Conservation (phyloP, 2,888 invertebrate genomes). For the Tenthredo amoena region DNA sequence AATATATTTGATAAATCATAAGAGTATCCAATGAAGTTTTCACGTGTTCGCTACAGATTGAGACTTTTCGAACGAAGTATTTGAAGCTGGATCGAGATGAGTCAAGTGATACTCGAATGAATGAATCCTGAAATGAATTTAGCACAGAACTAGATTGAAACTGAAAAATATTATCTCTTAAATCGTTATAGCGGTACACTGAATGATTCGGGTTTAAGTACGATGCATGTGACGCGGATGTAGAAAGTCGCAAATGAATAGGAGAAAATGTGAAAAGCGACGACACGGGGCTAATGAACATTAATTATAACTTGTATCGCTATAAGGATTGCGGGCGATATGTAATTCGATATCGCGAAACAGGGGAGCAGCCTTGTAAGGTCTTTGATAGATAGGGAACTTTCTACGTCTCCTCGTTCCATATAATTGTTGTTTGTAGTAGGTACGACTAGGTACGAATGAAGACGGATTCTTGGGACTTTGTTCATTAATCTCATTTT, state of each 20-base stretch:
- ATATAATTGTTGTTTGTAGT: slow-evolving; percentile 19
- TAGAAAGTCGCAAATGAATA: not conserved
- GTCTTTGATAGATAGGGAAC: slow-evolving; percentile 5
- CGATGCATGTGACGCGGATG: not conserved
- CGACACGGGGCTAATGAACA: not conserved
- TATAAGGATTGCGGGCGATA: slow-evolving; percentile 24
- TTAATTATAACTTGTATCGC: not conserved
- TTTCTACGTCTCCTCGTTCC: not conserved
- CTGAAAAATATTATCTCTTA: not conserved
- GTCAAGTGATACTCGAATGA: not conserved
- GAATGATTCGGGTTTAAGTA: not conserved
- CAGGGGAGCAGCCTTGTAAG: not conserved
- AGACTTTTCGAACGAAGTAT: not conserved
- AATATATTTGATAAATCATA: not conserved
- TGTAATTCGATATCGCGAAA: slow-evolving; percentile 13
- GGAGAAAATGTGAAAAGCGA: slow-evolving; percentile 1
- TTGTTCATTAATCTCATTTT: slow-evolving; percentile 14
- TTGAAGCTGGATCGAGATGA: not conserved
- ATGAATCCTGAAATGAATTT: not conserved
- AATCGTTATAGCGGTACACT: not conserved
- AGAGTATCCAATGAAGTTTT: not conserved
- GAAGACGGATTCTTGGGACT: slow-evolving; percentile 16
- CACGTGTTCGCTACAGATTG: not conserved
- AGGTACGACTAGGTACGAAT: not conserved
- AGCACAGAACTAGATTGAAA: not conserved